Evolutionary conservation across 2,113 vertebrate species (phyloP), one percentile per base, ranked within the genome.

Genomic region (Leptodactylus fuscus): DNA sequence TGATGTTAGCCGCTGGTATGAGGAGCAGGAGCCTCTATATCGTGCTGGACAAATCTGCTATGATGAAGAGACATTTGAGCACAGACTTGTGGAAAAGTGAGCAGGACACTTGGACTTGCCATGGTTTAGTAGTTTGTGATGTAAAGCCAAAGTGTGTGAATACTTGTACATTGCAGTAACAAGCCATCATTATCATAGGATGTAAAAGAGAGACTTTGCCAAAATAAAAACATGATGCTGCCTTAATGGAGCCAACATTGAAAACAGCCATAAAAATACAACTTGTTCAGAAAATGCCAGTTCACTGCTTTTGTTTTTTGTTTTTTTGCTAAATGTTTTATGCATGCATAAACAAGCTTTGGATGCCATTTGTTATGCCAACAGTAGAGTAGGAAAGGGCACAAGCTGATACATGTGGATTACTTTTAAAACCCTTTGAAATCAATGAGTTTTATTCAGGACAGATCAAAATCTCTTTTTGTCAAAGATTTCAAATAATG

Each of bases 41-140:
- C 51, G 84, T 20, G 34, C 77, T 6, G 84, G 76, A 8, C 84
- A 76, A 34, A 29, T 86, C n/a, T 86, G 15, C 49, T 86, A 86
- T 48, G 76, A 86, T 55, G 49, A 58, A 20, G 84, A 86, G 67
- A 73, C 16, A n/a, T 27, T 81, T 24, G 84, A 86, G 18, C 84
- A 86, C 46, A 36, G 77, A 4, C 65, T 81, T 53, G 75, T 32
- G 1, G 29, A 38, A 11, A 27, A 83, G 8, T 41, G 67, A 83
- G 15, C 36, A 5, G 22, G 51, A 13, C 22, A 44, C 8, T 34
- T 41, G 12, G 32, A 32, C 10, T 51, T 80, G 36, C n/a, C 16
- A 8, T 81, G 34, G 15, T 36, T 2, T 16, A 38, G 11, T 34
- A 29, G 34, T 1, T 6, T 60, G 53, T 44, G 20, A 11, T 41